Base-by-base conservation (phyloP, 2,888 invertebrate species). In the Gryllus longicercus region DNA sequence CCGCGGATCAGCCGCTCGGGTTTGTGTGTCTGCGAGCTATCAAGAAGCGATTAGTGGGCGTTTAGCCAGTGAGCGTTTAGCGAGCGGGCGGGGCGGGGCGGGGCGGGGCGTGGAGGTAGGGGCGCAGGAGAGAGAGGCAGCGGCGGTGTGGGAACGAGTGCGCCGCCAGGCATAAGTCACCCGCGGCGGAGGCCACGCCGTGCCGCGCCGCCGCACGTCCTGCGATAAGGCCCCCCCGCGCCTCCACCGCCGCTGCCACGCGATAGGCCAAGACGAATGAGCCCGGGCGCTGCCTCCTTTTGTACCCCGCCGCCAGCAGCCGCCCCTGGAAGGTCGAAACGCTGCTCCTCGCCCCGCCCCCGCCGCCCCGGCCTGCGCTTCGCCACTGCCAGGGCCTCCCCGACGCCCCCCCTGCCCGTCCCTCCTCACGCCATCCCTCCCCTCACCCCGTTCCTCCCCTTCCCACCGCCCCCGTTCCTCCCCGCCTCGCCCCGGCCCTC, bases 91-190 rank as follows among this genome's bases (percentile, higher is more conserved):
- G 3, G 63, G 16, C 18, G 25, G 25, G 12, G 63, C 2, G 5
- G 16, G 16, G n/a, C 4, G 16, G 16, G n/a, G 63, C 5, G 5
- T 2, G 16, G 16, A 1, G n/a, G 63, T 11, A 8, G 63, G 63
- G 63, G 63, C n/a, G 63, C 14, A 18, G 63, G 16, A n/a, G 63
- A 63, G 63, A n/a, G 63, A 63, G 63, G 63, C 63, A 8, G n/a
- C 63, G 63, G 63, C 63, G 63, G 11, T 63, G 63, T 63, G 63
- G 63, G 63, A 63, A n/a, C 63, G 63, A 63, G 16, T 63, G 16
- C 63, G 63, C 63, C 63, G n/a, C 63, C 63, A 10, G 63, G 63
- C 63, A 63, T 63, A 63, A 63, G 63, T 63, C 63, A 63, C 63
- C 63, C n/a, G 63, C 63, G 63, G 63, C 63, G n/a, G 16, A 63